Conservation (phyloP, 1,140 invertebrate genomes). For the Zelostemma sp. region DNA sequence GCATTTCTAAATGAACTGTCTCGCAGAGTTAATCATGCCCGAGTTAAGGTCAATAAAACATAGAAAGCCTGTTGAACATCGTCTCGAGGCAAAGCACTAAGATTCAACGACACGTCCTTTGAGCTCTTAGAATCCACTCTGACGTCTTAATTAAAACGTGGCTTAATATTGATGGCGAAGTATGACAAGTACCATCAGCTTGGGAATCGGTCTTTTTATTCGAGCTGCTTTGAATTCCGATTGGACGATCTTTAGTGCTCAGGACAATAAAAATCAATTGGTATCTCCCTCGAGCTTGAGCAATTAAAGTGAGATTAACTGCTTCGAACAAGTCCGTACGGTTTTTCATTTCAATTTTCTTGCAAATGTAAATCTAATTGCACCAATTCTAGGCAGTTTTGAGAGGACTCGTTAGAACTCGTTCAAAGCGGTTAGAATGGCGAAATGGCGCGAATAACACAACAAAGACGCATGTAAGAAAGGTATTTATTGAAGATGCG, state of each 20-base stretch:
- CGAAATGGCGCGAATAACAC: background rate
- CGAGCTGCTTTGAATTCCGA: no score
- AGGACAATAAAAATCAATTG: background rate
- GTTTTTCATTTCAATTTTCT: no score
- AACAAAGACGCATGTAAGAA: background rate
- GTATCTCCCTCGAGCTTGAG: no score
- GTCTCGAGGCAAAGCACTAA: slow-evolving; percentile 24
- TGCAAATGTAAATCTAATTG: background rate
- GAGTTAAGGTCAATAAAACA: slow-evolving; percentile 44
- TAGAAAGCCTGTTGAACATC: slow-evolving; percentile 12
- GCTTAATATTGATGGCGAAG: slow-evolving; percentile 9
- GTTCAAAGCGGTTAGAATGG: no score
- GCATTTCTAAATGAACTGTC: background rate
- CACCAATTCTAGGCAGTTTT: no score
- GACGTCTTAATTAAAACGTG: slow-evolving; percentile 35
- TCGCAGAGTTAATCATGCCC: slow-evolving; percentile 24
- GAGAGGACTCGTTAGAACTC: no score
- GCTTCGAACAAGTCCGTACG: no score
- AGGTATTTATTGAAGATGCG: slow-evolving; percentile 13
- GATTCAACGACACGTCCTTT: slow-evolving; percentile 33
- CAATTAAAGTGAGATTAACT: no score
- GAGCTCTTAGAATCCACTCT: slow-evolving; percentile 19
- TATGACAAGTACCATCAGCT: background rate
- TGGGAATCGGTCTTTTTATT: background rate
- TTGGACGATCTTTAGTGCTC: background rate